Evolutionary conservation across 2,113 vertebrate species (phyloP).

Genomic region (Accipiter cooperii): DNA sequence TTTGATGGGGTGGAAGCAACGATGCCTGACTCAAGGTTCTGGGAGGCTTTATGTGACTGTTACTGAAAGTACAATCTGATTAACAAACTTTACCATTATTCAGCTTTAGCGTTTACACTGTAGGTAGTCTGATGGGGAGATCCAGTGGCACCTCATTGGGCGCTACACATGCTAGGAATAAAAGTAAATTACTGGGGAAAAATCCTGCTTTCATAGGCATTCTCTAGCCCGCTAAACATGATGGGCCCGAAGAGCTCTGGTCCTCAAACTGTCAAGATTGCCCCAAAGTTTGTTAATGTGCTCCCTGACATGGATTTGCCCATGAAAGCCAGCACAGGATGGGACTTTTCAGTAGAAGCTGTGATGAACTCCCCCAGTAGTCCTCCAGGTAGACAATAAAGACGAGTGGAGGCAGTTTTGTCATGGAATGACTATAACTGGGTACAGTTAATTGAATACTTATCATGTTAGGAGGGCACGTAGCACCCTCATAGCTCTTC

Average conservation of each 20-base stretch:
- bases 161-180: background rate
- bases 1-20: background rate
- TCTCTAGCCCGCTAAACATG: background rate
- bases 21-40: background rate
- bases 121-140: background rate
- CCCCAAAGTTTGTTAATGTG: background rate
- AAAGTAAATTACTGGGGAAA: background rate
- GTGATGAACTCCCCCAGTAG: background rate
- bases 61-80: background rate
- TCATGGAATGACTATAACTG: background rate
- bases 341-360: background rate
- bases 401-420: background rate
- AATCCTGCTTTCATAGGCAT: background rate
- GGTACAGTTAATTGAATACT: background rate
- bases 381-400: background rate
- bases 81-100: background rate
- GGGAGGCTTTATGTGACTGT: background rate
- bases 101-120: background rate
- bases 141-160: background rate
- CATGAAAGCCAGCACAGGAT: background rate
- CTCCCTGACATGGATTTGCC: background rate
- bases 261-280: background rate
- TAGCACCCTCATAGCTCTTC: background rate
- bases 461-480: accelerated
- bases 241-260: background rate